Base-by-base conservation (phyloP, 2,888 invertebrate genomes). In the Polydrusus pterygomalis region DNA sequence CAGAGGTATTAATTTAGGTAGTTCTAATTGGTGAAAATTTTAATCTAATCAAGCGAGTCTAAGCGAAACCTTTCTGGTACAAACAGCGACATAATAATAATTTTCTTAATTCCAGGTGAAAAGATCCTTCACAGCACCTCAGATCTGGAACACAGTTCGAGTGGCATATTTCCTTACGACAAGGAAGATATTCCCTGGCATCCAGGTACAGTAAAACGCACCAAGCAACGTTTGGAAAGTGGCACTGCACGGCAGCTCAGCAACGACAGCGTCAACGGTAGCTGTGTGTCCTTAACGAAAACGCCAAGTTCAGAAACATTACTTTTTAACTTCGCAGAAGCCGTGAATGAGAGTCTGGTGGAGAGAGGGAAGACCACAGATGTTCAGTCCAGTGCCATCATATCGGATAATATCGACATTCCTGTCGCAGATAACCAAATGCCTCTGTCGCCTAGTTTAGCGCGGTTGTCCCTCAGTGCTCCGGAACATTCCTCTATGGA, bases 171-270 rank as follows among this genome's bases (percentile, higher is more conserved):
- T 77, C 89, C 90, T 1, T 91, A 91, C 81, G 89, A 90, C 78
- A 90, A 89, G 79, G 91, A 91, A 81, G 91, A 91, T 76, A 90
- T 92, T 80, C 91, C 92, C 43, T 91, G 92, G 91, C 89, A 91
- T 85, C 90, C 91, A 0, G 93, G 94, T 2, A 93, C 92, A 0
- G 93, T 94, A 0, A 92, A 91, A 83, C 89, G 92, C 80, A 92
- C 92, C 18, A 92, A 92, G 83, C 92, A 92, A 82, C 92, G 92
- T 81, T 87, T 93, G 25, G 93, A 94, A 83, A 91, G 92, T 81
- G 88, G 86, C 65, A 62, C 67, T 10, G 85, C 85, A 30, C 87
- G 77, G 63, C 80, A 80, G 54, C 73, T 69, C 18, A 81, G 72
- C 70, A 75, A 74, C 20, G 80, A 81, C 58, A 81, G 78, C 68